phyloP scores from a whole-genome alignment of 1,140 invertebrate genomes.

The Bombus consobrinus region DNA sequence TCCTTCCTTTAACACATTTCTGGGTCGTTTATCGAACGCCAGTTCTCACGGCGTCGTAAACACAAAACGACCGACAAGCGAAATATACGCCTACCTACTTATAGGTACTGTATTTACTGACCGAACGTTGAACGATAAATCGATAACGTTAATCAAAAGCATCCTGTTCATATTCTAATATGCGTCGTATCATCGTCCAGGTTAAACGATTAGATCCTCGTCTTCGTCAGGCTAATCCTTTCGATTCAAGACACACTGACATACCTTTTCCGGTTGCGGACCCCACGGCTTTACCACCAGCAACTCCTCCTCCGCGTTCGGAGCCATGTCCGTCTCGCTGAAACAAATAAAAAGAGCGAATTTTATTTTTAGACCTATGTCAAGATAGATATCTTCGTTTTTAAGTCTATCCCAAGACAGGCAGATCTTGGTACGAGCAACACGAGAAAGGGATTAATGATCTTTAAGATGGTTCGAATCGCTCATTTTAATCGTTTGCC shows the following conservation, averaged over 20 bases:
- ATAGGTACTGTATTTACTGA: slow-evolving; percentile 52
- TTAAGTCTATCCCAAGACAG: not conserved
- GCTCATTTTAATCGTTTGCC: not conserved
- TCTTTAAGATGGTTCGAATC: not conserved
- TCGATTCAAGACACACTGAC: slow-evolving; percentile 23
- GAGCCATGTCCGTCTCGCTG: slow-evolving; percentile 82
- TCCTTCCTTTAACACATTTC: slow-evolving; percentile 47
- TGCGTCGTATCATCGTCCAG: not conserved
- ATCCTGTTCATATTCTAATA: slow-evolving; percentile 61
- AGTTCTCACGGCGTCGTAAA: slow-evolving; percentile 66
- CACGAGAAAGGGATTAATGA: not conserved
- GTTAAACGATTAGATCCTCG: slow-evolving; percentile 12
- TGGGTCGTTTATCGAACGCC: slow-evolving; percentile 22
- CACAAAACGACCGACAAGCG: slow-evolving; percentile 57
- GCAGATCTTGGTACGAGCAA: not conserved
- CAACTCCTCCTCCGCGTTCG: slow-evolving; percentile 82
- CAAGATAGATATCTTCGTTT: too few relatives aligned
- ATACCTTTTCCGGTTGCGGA: slow-evolving; percentile 79
- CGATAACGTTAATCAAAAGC: slow-evolving; percentile 75
- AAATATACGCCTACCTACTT: slow-evolving; percentile 40
- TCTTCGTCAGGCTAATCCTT: not conserved
- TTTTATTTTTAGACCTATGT: not conserved
- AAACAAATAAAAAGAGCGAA: slow-evolving; percentile 61
- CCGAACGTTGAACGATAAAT: slow-evolving; percentile 55
- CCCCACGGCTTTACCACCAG: slow-evolving; percentile 79